These are phyloP conservation scores for Chalcis sispes DNA, from an alignment of 2,888 invertebrate species.

Conservation along the genomic window DNA sequence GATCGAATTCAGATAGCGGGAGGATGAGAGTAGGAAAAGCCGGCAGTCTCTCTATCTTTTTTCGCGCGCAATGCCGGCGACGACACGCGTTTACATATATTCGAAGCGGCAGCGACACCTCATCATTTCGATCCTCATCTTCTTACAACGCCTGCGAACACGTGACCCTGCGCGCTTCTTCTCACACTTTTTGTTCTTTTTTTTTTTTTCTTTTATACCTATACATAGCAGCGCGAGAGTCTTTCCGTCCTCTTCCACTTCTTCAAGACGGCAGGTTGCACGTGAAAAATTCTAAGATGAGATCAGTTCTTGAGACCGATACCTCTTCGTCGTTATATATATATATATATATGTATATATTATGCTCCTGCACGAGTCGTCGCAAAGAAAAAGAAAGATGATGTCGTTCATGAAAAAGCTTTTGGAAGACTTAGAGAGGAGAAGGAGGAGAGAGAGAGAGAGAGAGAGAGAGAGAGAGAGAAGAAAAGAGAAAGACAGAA, in stretches of 20 bases:
- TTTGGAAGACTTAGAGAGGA: not conserved
- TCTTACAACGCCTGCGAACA: not conserved
- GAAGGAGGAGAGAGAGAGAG: too few species aligned
- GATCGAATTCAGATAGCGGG: constrained; percentile 63
- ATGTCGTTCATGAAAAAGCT: not conserved
- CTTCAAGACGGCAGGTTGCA: not conserved
- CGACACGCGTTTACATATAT: constrained; percentile 50
- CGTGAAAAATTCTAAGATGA: constrained; percentile 36
- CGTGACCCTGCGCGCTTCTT: too few species aligned
- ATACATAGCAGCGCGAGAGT: too few species aligned
- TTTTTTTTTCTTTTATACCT: too few species aligned
- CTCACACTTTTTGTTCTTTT: not conserved
- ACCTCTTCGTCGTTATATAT: constrained; percentile 24
- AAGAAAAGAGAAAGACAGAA: too few species aligned
- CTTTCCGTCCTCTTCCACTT: too few species aligned
- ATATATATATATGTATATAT: too few species aligned
- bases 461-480: too few species aligned
- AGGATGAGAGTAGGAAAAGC: not conserved
- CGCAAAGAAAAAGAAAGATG: not conserved
- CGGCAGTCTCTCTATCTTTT: constrained; percentile 10
- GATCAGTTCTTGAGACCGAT: constrained; percentile 26
- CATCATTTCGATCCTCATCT: constrained; percentile 42
- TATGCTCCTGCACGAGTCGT: constrained; percentile 12
- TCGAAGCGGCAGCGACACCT: constrained; percentile 45
- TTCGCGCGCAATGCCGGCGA: not conserved